A percentile compares a stretch with the other conserved stretches of the same genome.
phyloP scores from a whole-genome alignment of 2,797 vertebrate species.

The Neolamprologus multifasciatus region DNA sequence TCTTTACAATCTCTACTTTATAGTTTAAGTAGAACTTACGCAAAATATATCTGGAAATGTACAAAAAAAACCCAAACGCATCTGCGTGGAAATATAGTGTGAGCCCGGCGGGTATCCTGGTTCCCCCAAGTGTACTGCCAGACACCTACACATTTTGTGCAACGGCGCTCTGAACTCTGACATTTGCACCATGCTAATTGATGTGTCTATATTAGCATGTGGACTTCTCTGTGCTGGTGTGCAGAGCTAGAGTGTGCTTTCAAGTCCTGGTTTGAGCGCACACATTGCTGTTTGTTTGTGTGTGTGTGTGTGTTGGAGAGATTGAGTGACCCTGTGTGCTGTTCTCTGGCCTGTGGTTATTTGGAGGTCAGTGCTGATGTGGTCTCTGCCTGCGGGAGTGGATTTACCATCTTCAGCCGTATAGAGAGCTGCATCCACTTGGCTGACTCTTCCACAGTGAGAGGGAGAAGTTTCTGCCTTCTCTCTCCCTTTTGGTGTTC shows the following conservation, averaged over 20 bases:
- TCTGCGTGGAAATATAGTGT: neutral
- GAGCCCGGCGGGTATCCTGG: neutral
- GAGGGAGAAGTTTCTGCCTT: constrained; percentile 10
- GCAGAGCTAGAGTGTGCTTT: constrained; percentile 32
- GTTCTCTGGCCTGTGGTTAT: constrained; percentile 62
- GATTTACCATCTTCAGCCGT: constrained; percentile 63
- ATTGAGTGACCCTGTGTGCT: constrained; percentile 54
- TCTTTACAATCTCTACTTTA: neutral
- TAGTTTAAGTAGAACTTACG: neutral
- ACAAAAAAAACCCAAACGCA: neutral
- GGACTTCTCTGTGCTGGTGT: constrained; percentile 33
- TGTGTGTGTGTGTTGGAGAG: neutral
- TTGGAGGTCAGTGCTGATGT: constrained; percentile 65
- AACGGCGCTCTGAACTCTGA: constrained; percentile 54
- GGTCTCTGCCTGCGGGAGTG: constrained; percentile 62
- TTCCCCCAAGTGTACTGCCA: constrained; percentile 2
- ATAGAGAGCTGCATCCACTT: constrained; percentile 54
- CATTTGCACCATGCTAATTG: constrained; percentile 57
- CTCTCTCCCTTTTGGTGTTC: neutral
- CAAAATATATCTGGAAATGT: constrained; percentile 18
- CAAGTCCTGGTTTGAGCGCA: neutral
- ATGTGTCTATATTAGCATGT: constrained; percentile 51
- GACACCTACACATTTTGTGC: constrained; percentile 57
- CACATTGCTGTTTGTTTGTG: neutral
- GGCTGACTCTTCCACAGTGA: constrained; percentile 8